Conservation (phyloP, 2,888 invertebrate species). For the Cyclophora punctaria region DNA sequence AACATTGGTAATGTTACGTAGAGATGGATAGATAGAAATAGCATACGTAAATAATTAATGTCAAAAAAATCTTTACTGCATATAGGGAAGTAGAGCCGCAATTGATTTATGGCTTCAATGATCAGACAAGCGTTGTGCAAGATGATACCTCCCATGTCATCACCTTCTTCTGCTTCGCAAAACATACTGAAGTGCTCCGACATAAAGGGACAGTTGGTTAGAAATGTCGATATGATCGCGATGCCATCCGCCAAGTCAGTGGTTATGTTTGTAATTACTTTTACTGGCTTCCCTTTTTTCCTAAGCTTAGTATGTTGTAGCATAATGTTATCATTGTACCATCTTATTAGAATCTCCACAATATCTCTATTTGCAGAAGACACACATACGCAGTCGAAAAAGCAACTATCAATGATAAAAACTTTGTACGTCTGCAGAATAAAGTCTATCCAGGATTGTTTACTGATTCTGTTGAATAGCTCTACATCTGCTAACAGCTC, state of each 20-base stretch:
- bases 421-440: constrained; percentile 77
- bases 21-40: constrained; percentile 73
- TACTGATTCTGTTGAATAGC: constrained; percentile 51
- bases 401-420: constrained; percentile 66
- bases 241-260: constrained; percentile 72
- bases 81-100: constrained; percentile 73
- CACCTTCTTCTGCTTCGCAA: constrained; percentile 51
- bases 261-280: constrained; percentile 59
- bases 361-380: constrained; percentile 44
- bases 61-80: constrained; percentile 65
- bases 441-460: constrained; percentile 77
- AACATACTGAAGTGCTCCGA: constrained; percentile 54
- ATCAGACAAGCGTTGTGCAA: constrained; percentile 76
- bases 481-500: constrained; percentile 36
- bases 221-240: constrained; percentile 70
- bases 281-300: constrained; percentile 32
- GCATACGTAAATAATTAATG: constrained; percentile 74
- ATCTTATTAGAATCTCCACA: constrained; percentile 47
- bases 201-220: constrained; percentile 76
- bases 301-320: constrained; percentile 36
- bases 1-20: constrained; percentile 73
- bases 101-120: constrained; percentile 67
- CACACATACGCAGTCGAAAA: constrained; percentile 60
- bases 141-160: constrained; percentile 42
- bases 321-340: constrained; percentile 52